Conservation (phyloP, 2,113 vertebrate species). For the Semnornis frantzii region DNA sequence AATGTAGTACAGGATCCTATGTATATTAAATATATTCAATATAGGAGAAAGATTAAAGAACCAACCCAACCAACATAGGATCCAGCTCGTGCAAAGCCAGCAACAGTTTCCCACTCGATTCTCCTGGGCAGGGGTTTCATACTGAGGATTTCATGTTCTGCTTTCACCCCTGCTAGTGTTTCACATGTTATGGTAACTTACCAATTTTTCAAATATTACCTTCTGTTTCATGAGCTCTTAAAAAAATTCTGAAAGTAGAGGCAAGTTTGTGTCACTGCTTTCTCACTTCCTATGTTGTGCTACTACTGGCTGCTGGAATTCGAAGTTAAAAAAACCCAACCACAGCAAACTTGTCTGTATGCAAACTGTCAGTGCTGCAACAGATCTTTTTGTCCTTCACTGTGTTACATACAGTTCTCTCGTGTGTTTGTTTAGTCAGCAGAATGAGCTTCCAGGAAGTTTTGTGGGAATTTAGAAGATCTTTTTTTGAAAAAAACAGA, state of each 20-base stretch:
- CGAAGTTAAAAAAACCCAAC: neutral
- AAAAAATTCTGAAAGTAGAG: neutral
- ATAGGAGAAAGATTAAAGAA: neutral
- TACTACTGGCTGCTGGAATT: neutral
- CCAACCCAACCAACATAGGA: neutral
- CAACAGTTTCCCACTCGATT: neutral
- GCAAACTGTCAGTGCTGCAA: neutral
- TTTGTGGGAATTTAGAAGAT: neutral
- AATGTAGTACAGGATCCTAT: neutral
- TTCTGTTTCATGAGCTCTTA: neutral
- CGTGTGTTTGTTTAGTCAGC: constrained; percentile 49
- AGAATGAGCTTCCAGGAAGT: neutral
- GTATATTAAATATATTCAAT: neutral
- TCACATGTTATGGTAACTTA: neutral
- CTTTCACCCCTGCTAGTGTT: neutral
- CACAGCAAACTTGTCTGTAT: neutral
- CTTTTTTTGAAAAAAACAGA: neutral
- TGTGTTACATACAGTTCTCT: neutral
- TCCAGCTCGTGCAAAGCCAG: neutral
- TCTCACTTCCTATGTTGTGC: neutral
- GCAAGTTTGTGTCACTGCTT: neutral
- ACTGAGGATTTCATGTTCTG: neutral
- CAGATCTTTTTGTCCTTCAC: constrained; percentile 5
- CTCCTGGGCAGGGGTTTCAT: neutral
- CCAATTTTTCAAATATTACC: neutral